Base-by-base conservation (phyloP, 1,140 invertebrate genomes). In the Drosophila insularis region DNA sequence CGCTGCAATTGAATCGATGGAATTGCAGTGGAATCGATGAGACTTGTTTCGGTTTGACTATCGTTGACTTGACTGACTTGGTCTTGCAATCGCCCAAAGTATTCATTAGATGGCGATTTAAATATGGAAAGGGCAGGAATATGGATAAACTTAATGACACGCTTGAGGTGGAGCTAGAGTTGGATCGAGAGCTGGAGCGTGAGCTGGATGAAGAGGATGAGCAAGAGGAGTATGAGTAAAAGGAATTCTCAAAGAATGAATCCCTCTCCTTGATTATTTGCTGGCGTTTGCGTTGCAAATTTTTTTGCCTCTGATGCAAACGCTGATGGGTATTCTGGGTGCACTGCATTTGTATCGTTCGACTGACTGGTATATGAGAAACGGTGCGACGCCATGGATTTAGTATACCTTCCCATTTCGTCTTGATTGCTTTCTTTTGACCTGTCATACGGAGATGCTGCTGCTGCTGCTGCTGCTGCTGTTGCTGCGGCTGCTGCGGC, bases 1-100 rank as follows among this genome's bases (percentile, higher is more conserved):
- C 80, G 11, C 65, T 66, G 65, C 80, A 82, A 27, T 53, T 10
- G 4, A 82, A 74, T 1, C 59, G 35, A 8, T 69, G n/a, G 8
- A 43, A 7, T 63, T 35, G 40, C 8, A 50, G n/a, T 0, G 7
- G 23, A 13, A 54, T 50, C 6, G 43, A 50, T 21, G 19, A 21
- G 2, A 21, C 35, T 37, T 37, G 35, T 10, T 50, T 50, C 7
- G 5, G 5, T 21, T 50, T 50, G 7, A 13, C 11, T 2, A 37
- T 37, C 43, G 11, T 21, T 50, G 43, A 19, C n/a, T 46, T 46
- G 6, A 43, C n/a, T 27, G 27, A 6, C 1, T 43, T 43, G 4
- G 40, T 43, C 14, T 43, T 43, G 35, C 11, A n/a, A 4, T 37
- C 35, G 8, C 10, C 35, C 10, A 37, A 13, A 1, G 35, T 3